phyloP scores from a whole-genome alignment of 1,140 invertebrate genomes.

The Sitophilus oryzae region DNA sequence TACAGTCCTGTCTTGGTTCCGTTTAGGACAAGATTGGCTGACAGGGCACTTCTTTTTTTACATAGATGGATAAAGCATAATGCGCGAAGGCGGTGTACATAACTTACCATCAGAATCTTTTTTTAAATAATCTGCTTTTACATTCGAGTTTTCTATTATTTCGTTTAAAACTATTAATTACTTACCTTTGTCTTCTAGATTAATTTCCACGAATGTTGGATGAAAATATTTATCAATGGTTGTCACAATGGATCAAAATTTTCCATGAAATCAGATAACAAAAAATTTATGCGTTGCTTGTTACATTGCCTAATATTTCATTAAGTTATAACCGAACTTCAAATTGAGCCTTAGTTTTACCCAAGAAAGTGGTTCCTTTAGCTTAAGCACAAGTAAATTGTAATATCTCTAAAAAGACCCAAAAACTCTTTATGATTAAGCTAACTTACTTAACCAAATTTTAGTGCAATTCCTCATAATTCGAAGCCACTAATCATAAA shows the following conservation, averaged over 20 bases:
- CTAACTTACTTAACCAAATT: too few species aligned
- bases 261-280: constrained; percentile 60
- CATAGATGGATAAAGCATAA: constrained; percentile 75
- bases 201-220: constrained; percentile 68
- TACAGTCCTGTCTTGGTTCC: constrained; percentile 51
- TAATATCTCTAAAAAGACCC: too few species aligned
- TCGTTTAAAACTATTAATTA: too few species aligned
- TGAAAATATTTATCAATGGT: constrained; percentile 68
- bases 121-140: constrained; percentile 59
- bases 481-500: too few species aligned
- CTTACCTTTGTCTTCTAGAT: constrained; percentile 48
- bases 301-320: constrained; percentile 77
- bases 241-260: constrained; percentile 67
- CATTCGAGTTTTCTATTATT: constrained; percentile 45
- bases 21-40: constrained; percentile 57
- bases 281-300: constrained; percentile 62
- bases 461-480: too few species aligned
- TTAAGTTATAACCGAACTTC: constrained; percentile 76
- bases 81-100: constrained; percentile 66
- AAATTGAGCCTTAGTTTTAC: constrained; percentile 71
- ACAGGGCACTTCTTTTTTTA: constrained; percentile 65
- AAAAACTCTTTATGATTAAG: too few species aligned
- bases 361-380: constrained; percentile 12
- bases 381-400: too few species aligned
- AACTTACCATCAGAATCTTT: constrained; percentile 57